These are phyloP conservation scores for Telmatherina bonti DNA, from an alignment of 2,797 vertebrate genomes.

Conservation along the genomic window DNA sequence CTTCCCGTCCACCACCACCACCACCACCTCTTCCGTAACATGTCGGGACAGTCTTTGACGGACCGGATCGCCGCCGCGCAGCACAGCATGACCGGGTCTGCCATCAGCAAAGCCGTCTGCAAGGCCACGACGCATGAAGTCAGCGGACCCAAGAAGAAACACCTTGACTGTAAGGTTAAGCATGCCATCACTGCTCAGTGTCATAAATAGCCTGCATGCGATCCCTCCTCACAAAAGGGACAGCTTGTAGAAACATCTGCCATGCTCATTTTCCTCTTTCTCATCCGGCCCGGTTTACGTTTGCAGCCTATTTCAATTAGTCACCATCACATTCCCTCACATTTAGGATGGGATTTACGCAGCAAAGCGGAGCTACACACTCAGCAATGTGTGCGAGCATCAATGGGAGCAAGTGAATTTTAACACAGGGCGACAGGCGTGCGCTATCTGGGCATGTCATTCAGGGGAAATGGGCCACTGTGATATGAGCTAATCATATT, in stretches of 20 bases:
- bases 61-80: constrained; percentile 94
- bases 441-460: constrained; percentile 64
- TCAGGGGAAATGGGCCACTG: constrained; percentile 71
- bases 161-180: constrained; percentile 91
- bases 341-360: constrained; percentile 51
- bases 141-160: constrained; percentile 91
- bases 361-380: constrained; percentile 18
- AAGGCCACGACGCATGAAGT: constrained; percentile 92
- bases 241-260: constrained; percentile 59
- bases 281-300: constrained; percentile 42
- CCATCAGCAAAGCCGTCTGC: constrained; percentile 90
- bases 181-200: constrained; percentile 64
- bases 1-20: constrained; percentile 30
- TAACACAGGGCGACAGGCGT: constrained; percentile 18
- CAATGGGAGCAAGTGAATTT: constrained; percentile 22
- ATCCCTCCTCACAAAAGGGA: constrained; percentile 67
- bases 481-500: constrained; percentile 67
- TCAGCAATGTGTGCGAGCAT: constrained; percentile 13
- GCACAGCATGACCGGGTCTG: constrained; percentile 95
- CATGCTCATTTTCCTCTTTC: background rate
- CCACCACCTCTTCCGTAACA: constrained; percentile 50
- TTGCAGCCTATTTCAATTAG: constrained; percentile 61
- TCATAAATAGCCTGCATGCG: constrained; percentile 51
- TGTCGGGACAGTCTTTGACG: constrained; percentile 94
- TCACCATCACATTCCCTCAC: constrained; percentile 63